These are phyloP conservation scores for Oikopleura albicans DNA, from an alignment of 23 tunicate species.

Conservation along the genomic window DNA sequence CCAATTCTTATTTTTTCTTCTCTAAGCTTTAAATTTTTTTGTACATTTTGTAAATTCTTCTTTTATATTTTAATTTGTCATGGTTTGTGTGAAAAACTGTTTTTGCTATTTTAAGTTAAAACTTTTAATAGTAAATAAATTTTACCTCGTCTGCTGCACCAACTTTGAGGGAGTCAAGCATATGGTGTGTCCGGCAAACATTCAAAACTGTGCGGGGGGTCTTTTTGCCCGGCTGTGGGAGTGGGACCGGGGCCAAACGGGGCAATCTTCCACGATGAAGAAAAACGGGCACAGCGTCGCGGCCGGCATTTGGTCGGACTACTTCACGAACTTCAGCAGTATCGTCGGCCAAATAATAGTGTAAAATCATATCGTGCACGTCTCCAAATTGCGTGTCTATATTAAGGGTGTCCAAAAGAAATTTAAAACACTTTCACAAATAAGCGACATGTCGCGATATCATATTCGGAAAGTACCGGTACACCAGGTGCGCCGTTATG, in stretches of 20 bases:
- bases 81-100: too few relatives aligned
- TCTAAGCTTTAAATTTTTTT: too few relatives aligned
- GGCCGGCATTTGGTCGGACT: conserved; percentile 61
- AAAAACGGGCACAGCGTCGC: conserved; percentile 80
- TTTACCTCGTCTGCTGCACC: conserved; percentile 24
- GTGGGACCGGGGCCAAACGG: background rate
- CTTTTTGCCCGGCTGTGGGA: background rate
- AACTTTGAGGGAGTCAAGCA: conserved; percentile 27
- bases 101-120: too few relatives aligned
- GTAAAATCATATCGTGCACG: conserved; percentile 33
- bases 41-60: too few relatives aligned
- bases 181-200: conserved; percentile 26
- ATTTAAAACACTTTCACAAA: too few relatives aligned
- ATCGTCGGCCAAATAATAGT: conserved; percentile 89
- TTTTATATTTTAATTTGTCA: too few relatives aligned
- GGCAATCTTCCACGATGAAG: conserved; percentile 50
- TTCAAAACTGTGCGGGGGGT: conserved; percentile 84
- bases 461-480: too few relatives aligned
- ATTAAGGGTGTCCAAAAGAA: too few relatives aligned
- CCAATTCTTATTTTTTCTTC: too few relatives aligned
- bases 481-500: too few relatives aligned
- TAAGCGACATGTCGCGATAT: too few relatives aligned
- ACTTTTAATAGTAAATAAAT: too few relatives aligned
- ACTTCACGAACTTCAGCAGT: conserved; percentile 73
- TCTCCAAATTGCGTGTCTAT: background rate